A percentile compares a stretch with the other conserved stretches of the same genome.
Conservation (phyloP, 2,797 vertebrate genomes). For the Silurus lanzhouensis region DNA sequence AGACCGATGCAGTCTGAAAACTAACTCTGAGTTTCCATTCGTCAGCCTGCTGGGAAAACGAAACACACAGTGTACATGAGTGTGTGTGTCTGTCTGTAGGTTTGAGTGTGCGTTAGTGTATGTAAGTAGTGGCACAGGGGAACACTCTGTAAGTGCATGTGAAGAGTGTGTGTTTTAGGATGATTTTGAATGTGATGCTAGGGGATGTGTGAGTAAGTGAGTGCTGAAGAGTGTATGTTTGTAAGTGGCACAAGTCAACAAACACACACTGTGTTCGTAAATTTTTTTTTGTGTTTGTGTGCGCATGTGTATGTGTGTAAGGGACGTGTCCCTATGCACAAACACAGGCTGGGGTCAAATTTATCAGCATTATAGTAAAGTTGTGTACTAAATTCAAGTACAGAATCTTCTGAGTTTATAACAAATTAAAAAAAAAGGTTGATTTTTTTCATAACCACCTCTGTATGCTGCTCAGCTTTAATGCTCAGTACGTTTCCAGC, state of each 20-base stretch:
- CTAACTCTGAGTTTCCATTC: constrained; percentile 10
- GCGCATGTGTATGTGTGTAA: no score
- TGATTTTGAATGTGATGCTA: background rate
- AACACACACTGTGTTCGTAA: background rate
- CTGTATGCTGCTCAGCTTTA: background rate
- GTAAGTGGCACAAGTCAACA: background rate
- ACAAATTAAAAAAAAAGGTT: background rate
- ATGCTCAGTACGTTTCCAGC: background rate
- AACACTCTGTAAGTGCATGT: background rate
- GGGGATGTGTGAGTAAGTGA: background rate
- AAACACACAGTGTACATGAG: background rate
- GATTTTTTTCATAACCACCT: background rate
- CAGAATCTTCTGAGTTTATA: background rate
- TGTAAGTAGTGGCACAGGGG: background rate
- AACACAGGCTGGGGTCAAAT: background rate
- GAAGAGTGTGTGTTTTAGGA: background rate
- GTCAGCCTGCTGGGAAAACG: background rate
- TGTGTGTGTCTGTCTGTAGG: background rate
- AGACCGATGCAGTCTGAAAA: background rate
- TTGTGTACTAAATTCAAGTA: background rate
- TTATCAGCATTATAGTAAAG: background rate
- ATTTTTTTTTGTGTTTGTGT: no score
- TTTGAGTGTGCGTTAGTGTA: background rate
- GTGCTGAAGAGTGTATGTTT: background rate
- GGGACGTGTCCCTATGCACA: no score